Evolutionary conservation across 2,113 vertebrate genomes (phyloP).

Genomic region (Epinephelus moara): DNA sequence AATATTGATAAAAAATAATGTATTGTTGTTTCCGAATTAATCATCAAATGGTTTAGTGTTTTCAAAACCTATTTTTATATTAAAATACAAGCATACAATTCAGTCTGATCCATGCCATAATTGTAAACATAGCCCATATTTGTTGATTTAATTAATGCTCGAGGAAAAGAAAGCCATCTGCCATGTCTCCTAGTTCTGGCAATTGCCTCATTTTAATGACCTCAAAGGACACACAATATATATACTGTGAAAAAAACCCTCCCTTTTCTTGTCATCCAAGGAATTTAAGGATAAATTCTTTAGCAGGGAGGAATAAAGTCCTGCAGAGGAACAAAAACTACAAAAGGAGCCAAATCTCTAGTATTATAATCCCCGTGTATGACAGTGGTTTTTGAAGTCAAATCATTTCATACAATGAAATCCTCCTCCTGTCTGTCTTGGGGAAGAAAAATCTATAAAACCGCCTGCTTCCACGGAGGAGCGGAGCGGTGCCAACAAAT

Average conservation of each 20-base stretch:
- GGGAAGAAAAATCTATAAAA: constrained; percentile 9
- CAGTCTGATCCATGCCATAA: constrained; percentile 4
- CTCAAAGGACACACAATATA: constrained; percentile 40
- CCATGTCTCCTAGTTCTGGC: constrained; percentile 24
- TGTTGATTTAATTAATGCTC: constrained; percentile 45
- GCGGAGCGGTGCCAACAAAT: constrained; percentile 16
- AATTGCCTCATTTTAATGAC: constrained; percentile 26
- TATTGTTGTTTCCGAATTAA: constrained; percentile 1
- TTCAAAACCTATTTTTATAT: not conserved
- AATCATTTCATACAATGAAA: constrained; percentile 43
- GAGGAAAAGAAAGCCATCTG: constrained; percentile 23
- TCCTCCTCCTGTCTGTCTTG: constrained; percentile 22
- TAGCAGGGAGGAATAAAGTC: constrained; percentile 3
- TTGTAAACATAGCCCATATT: constrained; percentile 43
- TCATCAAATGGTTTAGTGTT: constrained; percentile 12
- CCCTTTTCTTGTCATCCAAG: constrained; percentile 29
- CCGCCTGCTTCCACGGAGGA: constrained; percentile 17
- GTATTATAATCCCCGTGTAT: constrained; percentile 34
- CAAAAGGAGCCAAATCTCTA: constrained; percentile 38
- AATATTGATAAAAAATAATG: not conserved
- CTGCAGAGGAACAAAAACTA: constrained; percentile 17
- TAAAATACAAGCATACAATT: constrained; percentile 13
- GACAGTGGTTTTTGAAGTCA: constrained; percentile 34
- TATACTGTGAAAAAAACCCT: not conserved
- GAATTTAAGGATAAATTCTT: constrained; percentile 34